Base-by-base conservation (phyloP, 2,888 invertebrate genomes). In the Ecliptopera silaceata region DNA sequence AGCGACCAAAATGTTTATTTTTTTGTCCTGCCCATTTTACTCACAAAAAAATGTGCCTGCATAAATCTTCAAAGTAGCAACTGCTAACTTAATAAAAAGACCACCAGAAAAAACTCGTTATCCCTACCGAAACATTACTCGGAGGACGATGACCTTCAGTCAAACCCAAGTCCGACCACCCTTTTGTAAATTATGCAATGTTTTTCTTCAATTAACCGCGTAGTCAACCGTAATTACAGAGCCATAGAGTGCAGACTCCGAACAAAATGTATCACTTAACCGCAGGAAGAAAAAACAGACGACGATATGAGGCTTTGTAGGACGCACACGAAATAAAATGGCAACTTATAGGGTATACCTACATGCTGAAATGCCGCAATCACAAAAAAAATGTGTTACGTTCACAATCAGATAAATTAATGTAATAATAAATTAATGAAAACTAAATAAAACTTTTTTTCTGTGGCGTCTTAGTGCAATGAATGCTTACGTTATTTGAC, bases 181-280 rank as follows among this genome's bases (percentile, higher is more conserved):
- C 42, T 31, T 34, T 32, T 47, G 73, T 86, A 84, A 84, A 86
- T 86, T 84, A 87, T 85, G 77, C 82, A 85, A 80, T 87, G 86
- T 86, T 88, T 88, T 86, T 85, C 88, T 88, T 88, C 84, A 88
- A 88, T 86, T 85, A 88, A 64, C 63, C 57, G 58, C 59, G 63
- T 63, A 60, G 59, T 77, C 76, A 79, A 77, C 80, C 81, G 80
- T 88, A 87, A 87, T 88, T 86, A 86, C 73, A 74, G 71, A 63
- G 68, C 73, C 75, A 71, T 74, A 74, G 79, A 77, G 74, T 75
- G 66, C 69, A 68, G 75, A 78, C 77, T 77, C 76, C 71, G 76
- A 72, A 78, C 77, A 81, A 81, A 26, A 82, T 84, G 77, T 75
- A 81, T 80, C 31, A 76, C 79, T 82, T 81, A 84, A 84, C 74